A percentile compares a stretch with the other conserved stretches of the same genome.
These are phyloP conservation scores for Artibeus lituratus DNA, from an alignment of 2,797 vertebrate species.

Conservation along the genomic window DNA sequence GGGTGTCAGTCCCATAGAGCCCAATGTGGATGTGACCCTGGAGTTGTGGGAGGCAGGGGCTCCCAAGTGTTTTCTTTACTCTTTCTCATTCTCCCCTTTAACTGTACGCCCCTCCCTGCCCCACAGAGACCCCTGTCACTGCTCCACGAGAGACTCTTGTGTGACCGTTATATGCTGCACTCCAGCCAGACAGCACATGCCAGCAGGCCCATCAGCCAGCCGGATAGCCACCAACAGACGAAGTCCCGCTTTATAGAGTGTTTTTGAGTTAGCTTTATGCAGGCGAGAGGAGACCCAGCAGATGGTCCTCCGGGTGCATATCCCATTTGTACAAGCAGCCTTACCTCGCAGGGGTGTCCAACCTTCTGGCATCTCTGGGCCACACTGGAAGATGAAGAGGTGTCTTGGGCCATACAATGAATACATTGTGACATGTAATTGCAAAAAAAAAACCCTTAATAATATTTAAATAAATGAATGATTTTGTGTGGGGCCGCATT, in stretches of 20 bases:
- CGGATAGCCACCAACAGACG: neutral
- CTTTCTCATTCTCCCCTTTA: neutral
- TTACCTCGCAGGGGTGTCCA: neutral
- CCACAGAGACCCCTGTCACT: neutral
- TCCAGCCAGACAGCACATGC: neutral
- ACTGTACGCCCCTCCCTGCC: fast-evolving
- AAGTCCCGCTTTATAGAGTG: neutral
- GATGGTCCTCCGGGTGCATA: neutral
- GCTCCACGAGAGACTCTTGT: neutral
- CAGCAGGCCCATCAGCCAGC: neutral
- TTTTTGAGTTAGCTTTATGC: neutral
- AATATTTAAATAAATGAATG: no score
- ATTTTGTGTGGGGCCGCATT: no score
- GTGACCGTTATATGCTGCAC: neutral
- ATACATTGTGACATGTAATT: no score
- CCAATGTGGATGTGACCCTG: neutral
- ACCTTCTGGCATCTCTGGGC: no score
- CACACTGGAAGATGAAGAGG: no score
- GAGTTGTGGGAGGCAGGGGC: neutral
- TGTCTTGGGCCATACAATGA: no score
- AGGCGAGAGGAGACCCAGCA: neutral
- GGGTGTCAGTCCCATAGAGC: neutral
- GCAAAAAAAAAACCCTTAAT: no score
- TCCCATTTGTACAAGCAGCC: neutral
- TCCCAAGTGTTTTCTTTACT: neutral